Base-by-base conservation (phyloP, 2,113 vertebrate species). In the Brienomyrus longianalis region DNA sequence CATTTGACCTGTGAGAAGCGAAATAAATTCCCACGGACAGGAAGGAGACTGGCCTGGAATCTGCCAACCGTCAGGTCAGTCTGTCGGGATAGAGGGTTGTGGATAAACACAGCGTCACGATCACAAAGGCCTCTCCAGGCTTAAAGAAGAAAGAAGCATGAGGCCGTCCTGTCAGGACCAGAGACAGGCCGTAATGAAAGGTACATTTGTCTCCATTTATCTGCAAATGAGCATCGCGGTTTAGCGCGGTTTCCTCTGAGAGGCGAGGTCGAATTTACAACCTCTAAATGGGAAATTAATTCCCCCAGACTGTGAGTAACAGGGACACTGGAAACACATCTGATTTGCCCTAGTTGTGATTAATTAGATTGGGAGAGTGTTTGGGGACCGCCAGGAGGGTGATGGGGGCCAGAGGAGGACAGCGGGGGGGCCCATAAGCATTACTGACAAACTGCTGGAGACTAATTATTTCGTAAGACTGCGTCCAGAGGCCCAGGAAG, bases 291-390 rank as follows among this genome's bases (percentile, higher is more conserved):
- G 83, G 83, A 84, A 84, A 48, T 84, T 84, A 84, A 84, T 84
- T 52, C 50, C 50, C 85, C 85, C n/a, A 39, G 48, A 87, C 48
- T 35, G 50, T 39, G 48, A 35, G 35, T 54, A 54, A 87, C 50
- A 35, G 50, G 85, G 31, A 54, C 50, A 52, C 85, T 54, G 31
- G n/a, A 87, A 54, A 87, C 85, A 35, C 50, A 17, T 52, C 48
- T 87, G 48, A 87, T 87, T 87, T 54, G 85, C 85, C 85, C 85
- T 54, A 87, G 50, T 87, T 87, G 51, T 27, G 19, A 54, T 87
- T 87, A 87, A 87, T 87, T 87, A 87, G 50, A 54, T 39, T 54
- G 85, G 50, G 45, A 87, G 85, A 35, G 50, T 52, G 85, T 87
- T 87, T 87, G 85, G 85, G 85, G 51, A 87, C 27, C 13, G 23